These are phyloP conservation scores for Zaprionus ornatus DNA, from an alignment of 1,140 invertebrate species.

Conservation along the genomic window DNA sequence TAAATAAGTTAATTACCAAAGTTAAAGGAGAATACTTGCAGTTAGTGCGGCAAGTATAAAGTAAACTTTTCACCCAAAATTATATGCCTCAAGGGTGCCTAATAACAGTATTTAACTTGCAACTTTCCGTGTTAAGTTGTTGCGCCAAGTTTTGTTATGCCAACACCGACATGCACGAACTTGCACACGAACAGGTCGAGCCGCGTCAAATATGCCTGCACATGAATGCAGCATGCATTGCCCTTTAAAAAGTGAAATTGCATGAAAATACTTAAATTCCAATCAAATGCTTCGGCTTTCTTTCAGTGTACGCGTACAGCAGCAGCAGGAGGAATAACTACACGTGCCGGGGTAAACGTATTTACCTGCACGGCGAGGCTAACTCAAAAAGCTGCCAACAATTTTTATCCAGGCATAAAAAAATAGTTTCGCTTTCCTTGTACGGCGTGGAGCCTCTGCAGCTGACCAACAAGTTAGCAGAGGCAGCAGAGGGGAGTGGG, in stretches of 20 bases:
- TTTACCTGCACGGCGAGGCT: not conserved
- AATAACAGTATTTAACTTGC: not conserved
- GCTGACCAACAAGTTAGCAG: not conserved
- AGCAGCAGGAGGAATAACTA: not conserved
- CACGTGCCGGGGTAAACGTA: not conserved
- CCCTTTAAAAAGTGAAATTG: not conserved
- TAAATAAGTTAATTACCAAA: not conserved
- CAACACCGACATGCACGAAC: conserved; percentile 4
- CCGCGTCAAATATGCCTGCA: not conserved
- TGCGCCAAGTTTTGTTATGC: not conserved
- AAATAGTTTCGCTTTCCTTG: conserved; percentile 38
- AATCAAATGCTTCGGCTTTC: not conserved
- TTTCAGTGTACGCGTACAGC: conserved; percentile 6
- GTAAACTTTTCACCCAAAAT: not conserved
- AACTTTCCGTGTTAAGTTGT: conserved; percentile 2
- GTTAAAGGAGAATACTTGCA: too few relatives aligned
- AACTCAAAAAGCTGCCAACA: conserved; percentile 9
- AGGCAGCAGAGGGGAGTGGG: not conserved
- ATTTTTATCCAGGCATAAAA: conserved; percentile 25
- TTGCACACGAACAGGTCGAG: not conserved
- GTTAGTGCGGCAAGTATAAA: not conserved
- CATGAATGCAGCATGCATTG: not conserved
- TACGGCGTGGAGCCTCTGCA: conserved; percentile 6
- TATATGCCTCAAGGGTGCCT: not conserved
- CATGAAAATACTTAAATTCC: not conserved